phyloP scores from a whole-genome alignment of 2,113 vertebrate genomes.

The Proteles cristata region DNA sequence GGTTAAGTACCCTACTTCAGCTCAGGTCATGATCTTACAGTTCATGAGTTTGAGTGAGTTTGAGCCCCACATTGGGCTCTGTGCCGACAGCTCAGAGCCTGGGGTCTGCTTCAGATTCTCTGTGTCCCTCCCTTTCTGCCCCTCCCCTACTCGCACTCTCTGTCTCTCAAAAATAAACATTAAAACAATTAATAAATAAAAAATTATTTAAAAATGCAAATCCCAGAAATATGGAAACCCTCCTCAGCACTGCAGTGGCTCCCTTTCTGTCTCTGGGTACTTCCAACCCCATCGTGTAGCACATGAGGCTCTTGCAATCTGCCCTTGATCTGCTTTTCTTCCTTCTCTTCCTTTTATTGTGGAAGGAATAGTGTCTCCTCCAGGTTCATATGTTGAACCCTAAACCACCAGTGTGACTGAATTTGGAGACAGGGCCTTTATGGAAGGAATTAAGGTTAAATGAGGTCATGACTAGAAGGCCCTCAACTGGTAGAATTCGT shows the following conservation, averaged over 20 bases:
- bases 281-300: neutral
- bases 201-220: neutral
- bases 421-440: neutral
- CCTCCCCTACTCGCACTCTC: no score
- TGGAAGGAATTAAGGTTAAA: neutral
- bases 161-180: no score
- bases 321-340: neutral
- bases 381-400: neutral
- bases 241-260: neutral
- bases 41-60: no score
- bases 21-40: no score
- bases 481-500: neutral
- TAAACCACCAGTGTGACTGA: neutral
- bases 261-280: neutral
- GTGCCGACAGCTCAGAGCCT: no score
- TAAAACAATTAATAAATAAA: no score
- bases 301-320: neutral
- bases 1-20: no score
- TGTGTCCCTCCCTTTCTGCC: no score
- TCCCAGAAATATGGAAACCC: neutral
- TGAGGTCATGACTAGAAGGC: neutral
- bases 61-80: no score
- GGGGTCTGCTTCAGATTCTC: no score
- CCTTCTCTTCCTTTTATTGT: constrained; percentile 44
- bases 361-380: neutral